These are phyloP conservation scores for Alloscopus bannaensis DNA, from an alignment of 2,888 invertebrate species.

Conservation along the genomic window DNA sequence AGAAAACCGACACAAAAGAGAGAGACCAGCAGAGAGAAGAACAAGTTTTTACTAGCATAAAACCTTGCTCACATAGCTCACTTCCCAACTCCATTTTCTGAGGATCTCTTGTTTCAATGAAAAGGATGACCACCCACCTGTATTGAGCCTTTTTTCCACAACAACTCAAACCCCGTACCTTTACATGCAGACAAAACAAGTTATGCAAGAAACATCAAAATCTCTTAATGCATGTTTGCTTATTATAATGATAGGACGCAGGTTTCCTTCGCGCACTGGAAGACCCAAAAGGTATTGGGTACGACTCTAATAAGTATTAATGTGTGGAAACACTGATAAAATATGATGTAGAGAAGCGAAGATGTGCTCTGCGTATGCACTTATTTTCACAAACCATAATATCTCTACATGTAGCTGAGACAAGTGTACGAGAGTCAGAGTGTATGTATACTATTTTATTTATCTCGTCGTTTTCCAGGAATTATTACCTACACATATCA, in stretches of 20 bases:
- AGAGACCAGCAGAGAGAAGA: background rate
- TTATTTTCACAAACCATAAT: no score
- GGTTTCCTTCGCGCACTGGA: background rate
- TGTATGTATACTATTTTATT: conserved; percentile 59
- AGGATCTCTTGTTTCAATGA: conserved; percentile 45
- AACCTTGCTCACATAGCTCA: background rate
- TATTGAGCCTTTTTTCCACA: conserved; percentile 35
- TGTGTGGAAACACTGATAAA: conserved; percentile 19
- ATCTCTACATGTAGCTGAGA: conserved; percentile 31
- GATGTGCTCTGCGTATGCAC: no score
- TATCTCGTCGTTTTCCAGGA: conserved; percentile 50
- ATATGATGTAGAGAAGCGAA: conserved; percentile 31
- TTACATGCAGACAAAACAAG: background rate
- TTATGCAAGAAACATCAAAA: background rate
- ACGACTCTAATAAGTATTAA: background rate
- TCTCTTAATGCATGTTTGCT: background rate
- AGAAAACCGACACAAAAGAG: conserved; percentile 16
- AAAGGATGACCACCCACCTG: conserved; percentile 63
- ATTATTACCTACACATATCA: conserved; percentile 63
- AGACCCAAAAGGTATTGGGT: conserved; percentile 1
- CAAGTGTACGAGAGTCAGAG: conserved; percentile 58
- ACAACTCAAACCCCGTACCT: background rate
- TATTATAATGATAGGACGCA: conserved; percentile 14
- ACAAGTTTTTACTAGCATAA: conserved; percentile 23
- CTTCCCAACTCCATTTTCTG: background rate